Evolutionary conservation across 2,113 vertebrate species (phyloP).

Genomic region (Speoplatyrhinus poulsoni): DNA sequence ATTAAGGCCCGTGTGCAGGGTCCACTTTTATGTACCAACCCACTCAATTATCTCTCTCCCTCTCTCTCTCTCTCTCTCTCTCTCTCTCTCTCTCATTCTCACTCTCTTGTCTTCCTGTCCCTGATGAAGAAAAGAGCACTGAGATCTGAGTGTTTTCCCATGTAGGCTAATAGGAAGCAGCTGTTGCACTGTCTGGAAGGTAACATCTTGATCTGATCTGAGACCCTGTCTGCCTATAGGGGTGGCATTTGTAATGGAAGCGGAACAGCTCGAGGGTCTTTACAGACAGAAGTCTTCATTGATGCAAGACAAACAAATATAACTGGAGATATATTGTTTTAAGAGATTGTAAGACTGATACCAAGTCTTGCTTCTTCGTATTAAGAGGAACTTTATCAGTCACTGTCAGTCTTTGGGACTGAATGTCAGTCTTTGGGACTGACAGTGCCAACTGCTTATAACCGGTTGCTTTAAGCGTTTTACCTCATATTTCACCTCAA

Average conservation of each 20-base stretch:
- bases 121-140: slow-evolving; percentile 16
- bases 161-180: slow-evolving; percentile 64
- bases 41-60: not conserved
- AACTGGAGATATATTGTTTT: slow-evolving; percentile 32
- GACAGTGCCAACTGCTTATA: too few relatives aligned
- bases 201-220: slow-evolving; percentile 69
- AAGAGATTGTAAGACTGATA: slow-evolving; percentile 25
- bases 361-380: slow-evolving; percentile 5
- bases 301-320: slow-evolving; percentile 42
- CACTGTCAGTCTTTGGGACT: slow-evolving; percentile 22
- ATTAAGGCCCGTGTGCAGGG: not conserved
- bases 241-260: slow-evolving; percentile 20
- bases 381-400: not conserved
- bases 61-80: slow-evolving; percentile 10
- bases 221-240: slow-evolving; percentile 20
- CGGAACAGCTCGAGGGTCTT: slow-evolving; percentile 36
- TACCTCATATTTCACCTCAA: slow-evolving; percentile 27
- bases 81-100: not conserved
- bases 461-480: slow-evolving; percentile 19
- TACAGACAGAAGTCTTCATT: slow-evolving; percentile 32
- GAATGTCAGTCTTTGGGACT: slow-evolving; percentile 15
- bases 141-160: slow-evolving; percentile 55
- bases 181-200: slow-evolving; percentile 51
- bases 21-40: slow-evolving; percentile 7
- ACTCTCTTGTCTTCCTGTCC: slow-evolving; percentile 28